Conservation (phyloP, 2,888 invertebrate genomes). For the Drosophila rellima region DNA sequence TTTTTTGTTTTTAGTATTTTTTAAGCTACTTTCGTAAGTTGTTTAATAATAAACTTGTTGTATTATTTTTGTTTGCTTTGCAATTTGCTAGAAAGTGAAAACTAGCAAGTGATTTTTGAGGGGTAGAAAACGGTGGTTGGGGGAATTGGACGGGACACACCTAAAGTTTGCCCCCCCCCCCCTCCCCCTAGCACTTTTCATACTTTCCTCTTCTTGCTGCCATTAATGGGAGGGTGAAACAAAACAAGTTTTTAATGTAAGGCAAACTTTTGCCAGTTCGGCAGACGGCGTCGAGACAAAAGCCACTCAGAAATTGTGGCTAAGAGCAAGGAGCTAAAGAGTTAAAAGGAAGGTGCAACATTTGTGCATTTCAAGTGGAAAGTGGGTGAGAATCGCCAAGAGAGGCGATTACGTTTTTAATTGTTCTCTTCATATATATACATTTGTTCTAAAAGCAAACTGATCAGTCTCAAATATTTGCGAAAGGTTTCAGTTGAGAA, state of each 20-base stretch:
- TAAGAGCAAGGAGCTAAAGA: background rate
- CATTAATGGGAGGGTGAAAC: slow-evolving; percentile 17
- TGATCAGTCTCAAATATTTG: slow-evolving; percentile 15
- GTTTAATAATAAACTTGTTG: slow-evolving; percentile 40
- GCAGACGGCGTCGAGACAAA: slow-evolving; percentile 65
- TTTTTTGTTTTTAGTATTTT: background rate
- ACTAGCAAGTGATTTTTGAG: slow-evolving; percentile 34
- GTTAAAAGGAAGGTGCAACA: slow-evolving; percentile 4
- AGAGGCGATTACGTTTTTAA: background rate
- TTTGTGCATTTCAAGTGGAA: slow-evolving; percentile 6
- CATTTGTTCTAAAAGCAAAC: slow-evolving; percentile 2
- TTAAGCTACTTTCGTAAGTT: slow-evolving; percentile 6
- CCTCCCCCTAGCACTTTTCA: background rate
- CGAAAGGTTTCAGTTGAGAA: slow-evolving; percentile 21
- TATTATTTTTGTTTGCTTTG: slow-evolving; percentile 40
- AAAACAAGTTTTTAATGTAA: slow-evolving; percentile 54
- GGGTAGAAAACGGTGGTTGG: background rate
- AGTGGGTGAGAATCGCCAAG: slow-evolving; percentile 1
- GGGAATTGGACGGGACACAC: background rate
- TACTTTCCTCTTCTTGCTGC: background rate
- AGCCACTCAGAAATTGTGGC: slow-evolving; percentile 13
- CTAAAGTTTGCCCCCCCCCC: background rate
- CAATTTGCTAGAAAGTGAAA: slow-evolving; percentile 72
- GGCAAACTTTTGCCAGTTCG: slow-evolving; percentile 44
- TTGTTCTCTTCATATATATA: no score